Percentiles rank a stretch among this genome's conserved stretches.
Conservation (phyloP, 2,888 invertebrate genomes). For the Vannuccia rotundouncinata region DNA sequence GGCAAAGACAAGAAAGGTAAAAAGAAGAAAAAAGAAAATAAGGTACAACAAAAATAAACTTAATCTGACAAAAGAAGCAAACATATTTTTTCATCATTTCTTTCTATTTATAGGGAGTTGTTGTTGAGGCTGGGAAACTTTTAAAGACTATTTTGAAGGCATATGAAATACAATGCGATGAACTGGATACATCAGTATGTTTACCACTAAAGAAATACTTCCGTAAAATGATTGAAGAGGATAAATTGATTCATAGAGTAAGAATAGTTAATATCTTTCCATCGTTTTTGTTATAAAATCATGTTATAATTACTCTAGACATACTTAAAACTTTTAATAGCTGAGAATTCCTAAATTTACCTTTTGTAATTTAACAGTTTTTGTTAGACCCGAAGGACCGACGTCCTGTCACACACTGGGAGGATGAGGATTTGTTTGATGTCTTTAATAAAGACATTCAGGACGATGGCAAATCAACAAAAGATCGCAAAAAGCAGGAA, state of each 20-base stretch:
- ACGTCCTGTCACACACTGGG: slow-evolving; percentile 34
- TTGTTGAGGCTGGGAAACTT: slow-evolving; percentile 36
- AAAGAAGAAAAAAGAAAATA: slow-evolving; percentile 17
- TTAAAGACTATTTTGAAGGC: slow-evolving; percentile 31
- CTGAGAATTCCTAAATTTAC: background rate
- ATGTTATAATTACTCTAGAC: background rate
- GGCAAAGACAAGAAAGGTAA: slow-evolving; percentile 17
- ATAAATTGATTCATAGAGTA: background rate
- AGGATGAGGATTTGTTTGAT: slow-evolving; percentile 29
- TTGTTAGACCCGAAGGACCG: slow-evolving; percentile 37
- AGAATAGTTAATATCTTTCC: background rate
- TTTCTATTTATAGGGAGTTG: slow-evolving; percentile 31
- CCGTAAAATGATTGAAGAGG: background rate
- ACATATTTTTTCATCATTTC: background rate
- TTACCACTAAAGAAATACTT: background rate
- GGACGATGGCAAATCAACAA: background rate
- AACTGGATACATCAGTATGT: slow-evolving; percentile 19
- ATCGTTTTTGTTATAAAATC: background rate
- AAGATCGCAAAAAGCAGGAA: slow-evolving; percentile 22
- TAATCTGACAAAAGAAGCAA: no score
- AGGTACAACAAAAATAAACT: background rate
- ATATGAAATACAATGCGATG: slow-evolving; percentile 34
- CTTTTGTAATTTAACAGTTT: slow-evolving; percentile 21
- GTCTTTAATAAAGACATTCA: background rate
- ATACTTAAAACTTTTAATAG: background rate